Evolutionary conservation across 2,797 vertebrate genomes (phyloP).

Genomic region (Petrocephalus sullivani): DNA sequence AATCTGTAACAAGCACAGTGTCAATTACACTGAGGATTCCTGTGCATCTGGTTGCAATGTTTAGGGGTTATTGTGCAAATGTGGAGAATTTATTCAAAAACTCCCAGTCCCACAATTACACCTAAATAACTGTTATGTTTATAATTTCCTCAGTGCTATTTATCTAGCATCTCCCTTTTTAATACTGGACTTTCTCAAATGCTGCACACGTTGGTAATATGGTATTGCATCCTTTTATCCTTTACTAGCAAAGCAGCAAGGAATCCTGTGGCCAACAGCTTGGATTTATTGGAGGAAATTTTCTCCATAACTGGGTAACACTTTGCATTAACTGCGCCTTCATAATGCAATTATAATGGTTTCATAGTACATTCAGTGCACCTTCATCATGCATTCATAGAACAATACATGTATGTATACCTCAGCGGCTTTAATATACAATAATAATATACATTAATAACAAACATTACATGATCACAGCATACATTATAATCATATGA

Average conservation of each 20-base stretch:
- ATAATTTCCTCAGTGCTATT: not conserved
- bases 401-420: no score
- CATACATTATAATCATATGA: no score
- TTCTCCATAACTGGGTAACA: not conserved
- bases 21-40: not conserved
- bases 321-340: not conserved
- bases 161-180: not conserved
- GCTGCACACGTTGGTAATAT: not conserved
- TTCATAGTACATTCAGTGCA: not conserved
- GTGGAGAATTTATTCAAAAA: not conserved
- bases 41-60: not conserved
- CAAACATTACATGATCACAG: no score
- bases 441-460: no score
- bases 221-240: no score
- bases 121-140: not conserved
- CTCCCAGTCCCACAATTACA: not conserved
- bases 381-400: not conserved
- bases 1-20: not conserved
- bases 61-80: not conserved
- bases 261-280: not conserved
- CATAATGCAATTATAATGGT: not conserved
- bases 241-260: not conserved
- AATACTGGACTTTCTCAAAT: not conserved
- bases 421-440: no score
- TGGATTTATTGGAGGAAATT: not conserved